Conservation (phyloP, 2,797 vertebrate genomes). For the Synanceia verrucosa region DNA sequence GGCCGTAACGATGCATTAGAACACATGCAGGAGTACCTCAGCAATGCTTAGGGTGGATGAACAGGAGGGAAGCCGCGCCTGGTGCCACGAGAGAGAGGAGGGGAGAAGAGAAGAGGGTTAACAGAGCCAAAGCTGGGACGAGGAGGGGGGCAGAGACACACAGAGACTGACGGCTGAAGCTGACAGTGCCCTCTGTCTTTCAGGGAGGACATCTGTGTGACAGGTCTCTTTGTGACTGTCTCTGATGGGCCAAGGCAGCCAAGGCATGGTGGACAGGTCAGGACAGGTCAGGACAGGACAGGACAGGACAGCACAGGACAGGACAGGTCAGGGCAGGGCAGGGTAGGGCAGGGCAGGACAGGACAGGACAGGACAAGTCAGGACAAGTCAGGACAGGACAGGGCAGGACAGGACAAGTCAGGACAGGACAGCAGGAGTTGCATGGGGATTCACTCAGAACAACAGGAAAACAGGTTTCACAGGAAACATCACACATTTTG, state of each 20-base stretch:
- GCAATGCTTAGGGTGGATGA: constrained; percentile 99
- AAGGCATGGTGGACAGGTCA: constrained; percentile 58
- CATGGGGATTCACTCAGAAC: constrained; percentile 32
- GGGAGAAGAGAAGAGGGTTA: constrained; percentile 94
- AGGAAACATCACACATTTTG: constrained; percentile 35
- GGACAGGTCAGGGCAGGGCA: constrained; percentile 5
- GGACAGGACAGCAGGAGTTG: constrained; percentile 58
- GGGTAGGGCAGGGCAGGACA: constrained; percentile 15
- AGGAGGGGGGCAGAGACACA: constrained; percentile 75
- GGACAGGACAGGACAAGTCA: not conserved
- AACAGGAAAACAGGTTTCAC: constrained; percentile 47
- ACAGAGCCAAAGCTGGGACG: constrained; percentile 86
- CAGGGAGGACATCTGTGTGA: constrained; percentile 51
- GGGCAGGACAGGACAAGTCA: constrained; percentile 11
- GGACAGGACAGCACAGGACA: constrained; percentile 11
- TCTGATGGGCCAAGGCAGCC: constrained; percentile 65
- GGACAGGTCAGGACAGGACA: constrained; percentile 13
- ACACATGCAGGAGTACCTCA: constrained; percentile 99
- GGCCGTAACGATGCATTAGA: constrained; percentile 85
- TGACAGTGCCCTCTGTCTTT: constrained; percentile 63
- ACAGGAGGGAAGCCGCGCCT: constrained; percentile 99
- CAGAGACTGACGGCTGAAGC: constrained; percentile 60
- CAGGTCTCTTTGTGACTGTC: constrained; percentile 73
- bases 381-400: not conserved
- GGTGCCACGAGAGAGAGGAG: constrained; percentile 86